Evolutionary conservation across 2,113 vertebrate genomes (phyloP).

Genomic region (Sceloporus undulatus): DNA sequence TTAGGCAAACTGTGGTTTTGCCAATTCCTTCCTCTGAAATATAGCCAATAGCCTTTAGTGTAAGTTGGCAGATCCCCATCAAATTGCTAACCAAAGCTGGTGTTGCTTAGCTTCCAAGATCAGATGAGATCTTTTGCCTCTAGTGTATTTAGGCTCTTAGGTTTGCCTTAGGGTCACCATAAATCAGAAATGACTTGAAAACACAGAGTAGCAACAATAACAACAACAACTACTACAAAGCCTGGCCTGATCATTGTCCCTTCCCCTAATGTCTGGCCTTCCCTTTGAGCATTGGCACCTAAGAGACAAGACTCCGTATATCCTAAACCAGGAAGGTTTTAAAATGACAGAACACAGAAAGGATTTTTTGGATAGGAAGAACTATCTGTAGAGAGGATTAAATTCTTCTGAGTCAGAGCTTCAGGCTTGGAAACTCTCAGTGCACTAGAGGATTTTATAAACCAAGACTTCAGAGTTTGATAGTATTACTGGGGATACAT

Average conservation of each 20-base stretch:
- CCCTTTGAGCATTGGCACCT: neutral
- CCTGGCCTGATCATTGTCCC: neutral
- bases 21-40: too few species aligned
- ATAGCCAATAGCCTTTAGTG: too few species aligned
- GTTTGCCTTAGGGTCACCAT: too few species aligned
- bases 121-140: too few species aligned
- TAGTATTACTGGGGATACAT: slow-evolving; percentile 19
- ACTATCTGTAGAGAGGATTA: slow-evolving; percentile 20
- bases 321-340: neutral
- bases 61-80: too few species aligned
- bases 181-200: too few species aligned
- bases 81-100: too few species aligned
- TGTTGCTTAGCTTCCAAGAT: too few species aligned
- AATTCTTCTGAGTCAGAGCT: slow-evolving; percentile 23
- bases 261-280: neutral
- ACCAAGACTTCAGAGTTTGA: slow-evolving; percentile 45
- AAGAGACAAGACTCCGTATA: neutral
- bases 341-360: slow-evolving; percentile 9
- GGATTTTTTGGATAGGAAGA: neutral
- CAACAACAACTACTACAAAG: too few species aligned
- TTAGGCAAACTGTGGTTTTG: too few species aligned
- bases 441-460: slow-evolving; percentile 43
- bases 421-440: slow-evolving; percentile 26
- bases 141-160: too few species aligned
- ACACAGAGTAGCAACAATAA: too few species aligned